These are phyloP conservation scores for Lapara coniferarum DNA, from an alignment of 2,888 invertebrate genomes.

Conservation along the genomic window DNA sequence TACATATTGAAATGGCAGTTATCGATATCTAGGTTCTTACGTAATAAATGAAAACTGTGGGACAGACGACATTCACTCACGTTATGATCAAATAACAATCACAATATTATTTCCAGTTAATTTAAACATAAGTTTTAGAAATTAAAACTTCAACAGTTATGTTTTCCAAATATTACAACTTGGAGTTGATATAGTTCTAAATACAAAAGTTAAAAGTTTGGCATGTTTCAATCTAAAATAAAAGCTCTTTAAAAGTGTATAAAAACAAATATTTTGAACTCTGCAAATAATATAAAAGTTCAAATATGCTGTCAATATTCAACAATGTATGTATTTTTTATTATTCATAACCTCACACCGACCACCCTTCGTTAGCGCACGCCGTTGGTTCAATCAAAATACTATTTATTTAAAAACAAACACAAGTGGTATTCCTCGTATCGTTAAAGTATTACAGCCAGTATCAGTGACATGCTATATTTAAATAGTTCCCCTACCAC, in stretches of 20 bases:
- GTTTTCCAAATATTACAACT: too few species aligned
- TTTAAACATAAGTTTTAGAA: too few species aligned
- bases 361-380: constrained; percentile 10
- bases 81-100: background rate
- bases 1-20: too few species aligned
- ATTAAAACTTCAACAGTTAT: too few species aligned
- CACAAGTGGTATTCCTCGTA: background rate
- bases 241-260: background rate
- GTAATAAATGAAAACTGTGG: background rate
- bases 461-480: background rate
- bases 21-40: too few species aligned
- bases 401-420: constrained; percentile 4
- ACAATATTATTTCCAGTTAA: too few species aligned
- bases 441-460: background rate
- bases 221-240: background rate
- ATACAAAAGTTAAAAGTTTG: too few species aligned
- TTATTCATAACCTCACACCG: background rate
- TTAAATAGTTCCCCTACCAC: background rate
- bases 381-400: background rate
- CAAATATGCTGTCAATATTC: background rate
- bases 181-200: too few species aligned
- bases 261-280: background rate
- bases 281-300: constrained; percentile 8
- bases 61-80: background rate
- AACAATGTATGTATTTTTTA: background rate